phyloP scores from a whole-genome alignment of 1,140 invertebrate species.

The Drosophila sproati region DNA sequence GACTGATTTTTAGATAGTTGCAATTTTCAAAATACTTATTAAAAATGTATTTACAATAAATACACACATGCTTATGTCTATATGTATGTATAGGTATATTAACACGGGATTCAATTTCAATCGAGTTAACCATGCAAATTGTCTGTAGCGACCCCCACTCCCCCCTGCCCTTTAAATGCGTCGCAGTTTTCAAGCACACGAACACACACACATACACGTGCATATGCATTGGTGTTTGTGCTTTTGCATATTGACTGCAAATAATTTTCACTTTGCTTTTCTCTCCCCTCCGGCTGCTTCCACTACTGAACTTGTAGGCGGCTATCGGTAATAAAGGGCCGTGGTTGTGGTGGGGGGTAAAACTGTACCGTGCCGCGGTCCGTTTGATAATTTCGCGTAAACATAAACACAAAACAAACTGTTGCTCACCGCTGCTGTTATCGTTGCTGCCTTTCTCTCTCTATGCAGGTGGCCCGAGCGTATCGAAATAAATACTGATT shows the following conservation, averaged over 20 bases:
- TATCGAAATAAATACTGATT: constrained; percentile 49
- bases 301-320: constrained; percentile 4
- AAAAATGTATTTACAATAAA: constrained; percentile 6
- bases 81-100: constrained; percentile 12
- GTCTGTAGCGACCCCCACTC: constrained; percentile 11
- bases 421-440: constrained; percentile 70
- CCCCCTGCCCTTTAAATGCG: constrained; percentile 39
- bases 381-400: constrained; percentile 79
- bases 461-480: constrained; percentile 61
- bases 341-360: constrained; percentile 43
- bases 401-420: constrained; percentile 81
- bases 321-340: constrained; percentile 40
- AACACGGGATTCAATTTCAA: constrained; percentile 29
- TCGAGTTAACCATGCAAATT: constrained; percentile 32
- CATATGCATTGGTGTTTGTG: constrained; percentile 26
- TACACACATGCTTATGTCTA: background rate
- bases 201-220: constrained; percentile 7
- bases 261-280: constrained; percentile 78
- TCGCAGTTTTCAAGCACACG: constrained; percentile 52
- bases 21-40: constrained; percentile 4
- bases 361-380: constrained; percentile 72
- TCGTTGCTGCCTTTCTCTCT: constrained; percentile 49
- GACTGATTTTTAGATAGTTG: constrained; percentile 24
- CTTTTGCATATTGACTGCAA: constrained; percentile 77
- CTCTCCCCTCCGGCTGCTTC: constrained; percentile 26